These are phyloP conservation scores for Clunio marinus DNA, from an alignment of 2,888 invertebrate genomes.

Conservation along the genomic window DNA sequence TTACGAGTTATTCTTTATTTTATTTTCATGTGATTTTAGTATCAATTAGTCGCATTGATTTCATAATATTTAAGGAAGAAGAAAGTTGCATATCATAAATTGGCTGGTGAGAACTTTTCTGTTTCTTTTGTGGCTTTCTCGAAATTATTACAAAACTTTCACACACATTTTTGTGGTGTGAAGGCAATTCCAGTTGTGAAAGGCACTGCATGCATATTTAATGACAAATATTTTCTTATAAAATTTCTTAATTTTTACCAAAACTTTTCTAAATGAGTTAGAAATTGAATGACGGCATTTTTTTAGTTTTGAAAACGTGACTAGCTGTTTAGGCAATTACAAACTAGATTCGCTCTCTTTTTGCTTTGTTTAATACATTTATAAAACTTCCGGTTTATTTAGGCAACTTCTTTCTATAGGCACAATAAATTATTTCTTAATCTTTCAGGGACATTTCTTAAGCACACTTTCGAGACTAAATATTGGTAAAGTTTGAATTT, in stretches of 20 bases:
- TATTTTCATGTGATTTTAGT: constrained; percentile 33
- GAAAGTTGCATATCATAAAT: constrained; percentile 2
- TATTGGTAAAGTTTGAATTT: neutral
- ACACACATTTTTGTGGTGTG: no score
- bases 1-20: constrained; percentile 31
- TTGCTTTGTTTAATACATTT: constrained; percentile 8
- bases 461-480: constrained; percentile 32
- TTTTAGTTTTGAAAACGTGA: constrained; percentile 19
- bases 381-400: neutral
- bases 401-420: constrained; percentile 19
- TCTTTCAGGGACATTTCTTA: constrained; percentile 17
- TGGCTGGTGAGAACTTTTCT: neutral
- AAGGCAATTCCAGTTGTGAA: neutral
- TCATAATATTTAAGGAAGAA: constrained; percentile 9
- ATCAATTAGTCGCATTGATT: constrained; percentile 29
- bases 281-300: neutral
- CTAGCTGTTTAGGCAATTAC: constrained; percentile 5
- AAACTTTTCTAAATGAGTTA: no score
- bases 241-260: no score
- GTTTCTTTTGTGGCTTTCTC: no score
- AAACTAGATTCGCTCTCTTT: no score
- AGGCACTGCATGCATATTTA: no score
- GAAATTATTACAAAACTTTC: no score
- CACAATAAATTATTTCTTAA: constrained; percentile 21
- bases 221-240: no score